Percentiles rank a stretch among this genome's conserved stretches.
Evolutionary conservation across 1,140 invertebrate species (phyloP).

Genomic region (Cyclina sinensis): DNA sequence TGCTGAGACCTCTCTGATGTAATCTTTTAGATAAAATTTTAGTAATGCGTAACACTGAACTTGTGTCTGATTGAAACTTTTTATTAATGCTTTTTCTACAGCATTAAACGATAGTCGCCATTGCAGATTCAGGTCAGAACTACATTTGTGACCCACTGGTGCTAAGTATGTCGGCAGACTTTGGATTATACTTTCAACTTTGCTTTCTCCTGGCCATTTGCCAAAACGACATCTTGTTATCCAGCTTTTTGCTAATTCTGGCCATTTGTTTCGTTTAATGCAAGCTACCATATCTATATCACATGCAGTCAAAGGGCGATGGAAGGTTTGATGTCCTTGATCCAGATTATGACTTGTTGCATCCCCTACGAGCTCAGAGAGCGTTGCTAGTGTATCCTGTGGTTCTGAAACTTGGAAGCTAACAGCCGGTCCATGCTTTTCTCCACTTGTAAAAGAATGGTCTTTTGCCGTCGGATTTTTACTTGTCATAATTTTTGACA

Average conservation of each 20-base stretch:
- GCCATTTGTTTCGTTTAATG: slow-evolving; percentile 1
- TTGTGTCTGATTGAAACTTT: neutral
- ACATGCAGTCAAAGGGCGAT: neutral
- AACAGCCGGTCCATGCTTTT: neutral
- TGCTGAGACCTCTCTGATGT: neutral
- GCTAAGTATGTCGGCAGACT: neutral
- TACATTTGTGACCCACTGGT: slow-evolving; percentile 3
- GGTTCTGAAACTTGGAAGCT: neutral
- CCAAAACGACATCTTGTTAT: slow-evolving; percentile 3
- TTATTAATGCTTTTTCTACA: neutral
- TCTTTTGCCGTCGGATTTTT: neutral
- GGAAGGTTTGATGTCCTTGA: neutral
- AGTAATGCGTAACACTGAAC: slow-evolving; percentile 3
- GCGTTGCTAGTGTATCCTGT: neutral
- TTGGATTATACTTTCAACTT: neutral
- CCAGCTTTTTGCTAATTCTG: neutral
- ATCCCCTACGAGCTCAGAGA: neutral
- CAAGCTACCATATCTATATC: slow-evolving; percentile 12
- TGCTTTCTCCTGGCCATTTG: neutral
- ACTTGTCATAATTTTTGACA: neutral
- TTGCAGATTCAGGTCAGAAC: neutral
- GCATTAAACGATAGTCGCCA: slow-evolving; percentile 20
- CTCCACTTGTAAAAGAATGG: neutral
- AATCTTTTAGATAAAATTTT: neutral
- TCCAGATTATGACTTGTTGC: neutral